These are phyloP conservation scores for Pandemis cinnamomeana DNA, from an alignment of 2,888 invertebrate species.

Conservation along the genomic window DNA sequence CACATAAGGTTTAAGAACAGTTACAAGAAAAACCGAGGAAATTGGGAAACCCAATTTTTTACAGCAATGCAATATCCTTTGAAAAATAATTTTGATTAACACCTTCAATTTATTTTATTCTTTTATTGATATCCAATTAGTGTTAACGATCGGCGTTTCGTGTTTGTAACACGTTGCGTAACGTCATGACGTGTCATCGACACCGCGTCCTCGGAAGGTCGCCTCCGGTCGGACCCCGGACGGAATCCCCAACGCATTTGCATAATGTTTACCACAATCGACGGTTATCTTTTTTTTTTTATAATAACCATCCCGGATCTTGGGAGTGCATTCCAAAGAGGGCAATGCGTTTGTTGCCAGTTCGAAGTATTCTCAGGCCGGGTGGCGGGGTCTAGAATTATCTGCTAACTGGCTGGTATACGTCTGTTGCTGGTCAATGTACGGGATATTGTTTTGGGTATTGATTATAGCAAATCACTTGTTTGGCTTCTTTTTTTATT, in stretches of 20 bases:
- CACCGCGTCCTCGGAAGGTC: constrained; percentile 71
- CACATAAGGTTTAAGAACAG: no score
- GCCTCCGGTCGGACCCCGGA: constrained; percentile 48
- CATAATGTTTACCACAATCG: constrained; percentile 41
- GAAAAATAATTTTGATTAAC: background rate
- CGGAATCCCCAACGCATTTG: constrained; percentile 49
- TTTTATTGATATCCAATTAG: constrained; percentile 23
- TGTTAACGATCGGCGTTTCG: constrained; percentile 25
- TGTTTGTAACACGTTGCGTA: constrained; percentile 55
- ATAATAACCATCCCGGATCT: constrained; percentile 51
- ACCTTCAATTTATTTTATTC: constrained; percentile 7
- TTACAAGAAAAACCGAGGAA: background rate
- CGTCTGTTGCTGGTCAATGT: constrained; percentile 5
- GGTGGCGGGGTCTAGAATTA: no score
- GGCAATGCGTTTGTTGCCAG: constrained; percentile 9
- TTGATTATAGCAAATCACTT: background rate
- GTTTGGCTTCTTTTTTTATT: background rate
- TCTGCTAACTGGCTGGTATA: background rate
- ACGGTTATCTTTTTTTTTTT: constrained; percentile 38
- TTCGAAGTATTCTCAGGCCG: background rate
- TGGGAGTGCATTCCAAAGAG: constrained; percentile 34
- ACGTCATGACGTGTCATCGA: constrained; percentile 65
- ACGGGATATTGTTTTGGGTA: constrained; percentile 1
- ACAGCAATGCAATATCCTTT: background rate
- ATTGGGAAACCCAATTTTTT: background rate